These are phyloP conservation scores for Brachyalestes nurse DNA, from an alignment of 2,797 vertebrate genomes.

Conservation along the genomic window DNA sequence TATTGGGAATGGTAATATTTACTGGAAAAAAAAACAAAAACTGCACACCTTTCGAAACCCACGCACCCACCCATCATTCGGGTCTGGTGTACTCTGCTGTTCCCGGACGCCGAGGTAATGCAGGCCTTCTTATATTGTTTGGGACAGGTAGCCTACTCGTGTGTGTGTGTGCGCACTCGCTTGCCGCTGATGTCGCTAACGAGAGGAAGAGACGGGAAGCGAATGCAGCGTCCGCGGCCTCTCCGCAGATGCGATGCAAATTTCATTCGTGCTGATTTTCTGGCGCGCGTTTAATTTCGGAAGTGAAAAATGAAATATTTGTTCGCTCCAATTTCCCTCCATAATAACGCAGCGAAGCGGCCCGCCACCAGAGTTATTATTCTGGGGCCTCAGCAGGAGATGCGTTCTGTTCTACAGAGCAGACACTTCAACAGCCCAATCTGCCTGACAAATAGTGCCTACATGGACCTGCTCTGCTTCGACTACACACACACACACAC, in stretches of 20 bases:
- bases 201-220: conserved; percentile 11
- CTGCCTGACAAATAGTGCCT: conserved; percentile 41
- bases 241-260: conserved; percentile 20
- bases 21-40: no score
- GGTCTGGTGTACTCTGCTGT: neutral
- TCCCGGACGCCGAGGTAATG: conserved; percentile 6
- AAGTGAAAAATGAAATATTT: conserved; percentile 32
- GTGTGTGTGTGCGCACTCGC: neutral
- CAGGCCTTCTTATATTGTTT: conserved; percentile 18
- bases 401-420: conserved; percentile 33
- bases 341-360: conserved; percentile 40
- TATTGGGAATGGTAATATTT: no score
- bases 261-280: conserved; percentile 30
- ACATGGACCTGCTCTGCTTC: conserved; percentile 38
- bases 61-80: neutral
- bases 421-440: conserved; percentile 45
- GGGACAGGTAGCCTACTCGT: conserved; percentile 24
- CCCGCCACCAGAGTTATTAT: conserved; percentile 39
- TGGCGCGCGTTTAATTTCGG: conserved; percentile 23
- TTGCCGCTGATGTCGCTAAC: conserved; percentile 1
- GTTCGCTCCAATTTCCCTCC: conserved; percentile 38
- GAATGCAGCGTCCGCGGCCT: neutral
- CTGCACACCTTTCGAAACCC: no score
- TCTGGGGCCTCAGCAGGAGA: conserved; percentile 46
- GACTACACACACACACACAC: neutral